Percentiles rank a stretch among this genome's conserved stretches.
Evolutionary conservation across 2,888 invertebrate genomes (phyloP).

Genomic region (Sceliomorpha sp.): DNA sequence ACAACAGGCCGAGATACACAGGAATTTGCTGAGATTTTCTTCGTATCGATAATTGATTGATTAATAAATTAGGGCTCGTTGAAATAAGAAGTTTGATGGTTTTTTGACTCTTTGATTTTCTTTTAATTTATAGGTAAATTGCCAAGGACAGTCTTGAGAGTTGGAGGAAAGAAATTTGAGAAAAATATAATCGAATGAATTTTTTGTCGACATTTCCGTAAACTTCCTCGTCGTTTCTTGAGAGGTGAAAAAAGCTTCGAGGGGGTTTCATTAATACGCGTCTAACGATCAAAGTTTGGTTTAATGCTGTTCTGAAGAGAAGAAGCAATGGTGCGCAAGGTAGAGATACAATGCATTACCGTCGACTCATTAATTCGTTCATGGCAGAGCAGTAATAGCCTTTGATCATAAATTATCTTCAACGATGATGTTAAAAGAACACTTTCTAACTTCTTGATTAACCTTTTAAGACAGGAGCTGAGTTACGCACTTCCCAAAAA

Average conservation of each 20-base stretch:
- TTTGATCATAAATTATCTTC: constrained; percentile 37
- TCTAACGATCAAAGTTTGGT: constrained; percentile 42
- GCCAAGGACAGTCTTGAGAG: too few species aligned
- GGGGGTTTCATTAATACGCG: constrained; percentile 44
- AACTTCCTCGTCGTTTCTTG: neutral
- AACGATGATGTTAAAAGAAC: constrained; percentile 13
- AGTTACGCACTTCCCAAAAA: neutral
- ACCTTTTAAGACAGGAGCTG: constrained; percentile 11
- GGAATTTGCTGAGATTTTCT: too few species aligned
- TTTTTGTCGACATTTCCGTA: too few species aligned
- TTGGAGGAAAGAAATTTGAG: too few species aligned
- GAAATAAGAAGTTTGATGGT: too few species aligned
- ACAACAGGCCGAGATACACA: too few species aligned
- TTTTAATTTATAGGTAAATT: too few species aligned
- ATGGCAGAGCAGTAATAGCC: constrained; percentile 23
- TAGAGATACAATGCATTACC: constrained; percentile 56
- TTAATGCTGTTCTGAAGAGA: constrained; percentile 35
- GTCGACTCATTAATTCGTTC: constrained; percentile 53
- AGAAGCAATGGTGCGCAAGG: constrained; percentile 48
- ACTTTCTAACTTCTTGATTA: constrained; percentile 17
- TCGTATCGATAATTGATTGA: too few species aligned
- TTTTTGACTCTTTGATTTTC: too few species aligned
- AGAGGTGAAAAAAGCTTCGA: neutral
- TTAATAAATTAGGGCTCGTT: too few species aligned
- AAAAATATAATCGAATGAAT: too few species aligned